Evolutionary conservation across 2,888 invertebrate genomes (phyloP).

Genomic region (Myathropa florea): DNA sequence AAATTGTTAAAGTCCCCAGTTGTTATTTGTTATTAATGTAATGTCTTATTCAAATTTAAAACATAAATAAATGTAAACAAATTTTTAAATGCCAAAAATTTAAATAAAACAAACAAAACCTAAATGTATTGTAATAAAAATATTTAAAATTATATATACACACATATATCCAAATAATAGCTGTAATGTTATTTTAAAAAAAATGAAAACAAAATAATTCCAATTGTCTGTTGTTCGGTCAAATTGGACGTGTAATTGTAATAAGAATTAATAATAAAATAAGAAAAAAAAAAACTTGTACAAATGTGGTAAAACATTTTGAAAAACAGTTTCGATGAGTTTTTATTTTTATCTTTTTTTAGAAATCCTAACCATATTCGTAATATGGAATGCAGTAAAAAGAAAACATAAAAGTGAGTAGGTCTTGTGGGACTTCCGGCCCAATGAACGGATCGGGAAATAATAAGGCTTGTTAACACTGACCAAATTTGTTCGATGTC

Average conservation of each 20-base stretch:
- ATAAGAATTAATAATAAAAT: constrained; percentile 14
- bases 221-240: constrained; percentile 42
- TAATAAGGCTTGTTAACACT: no score
- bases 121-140: constrained; percentile 26
- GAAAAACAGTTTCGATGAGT: not conserved
- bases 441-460: no score
- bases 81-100: constrained; percentile 15
- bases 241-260: constrained; percentile 37
- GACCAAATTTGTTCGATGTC: no score
- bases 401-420: no score
- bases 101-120: constrained; percentile 1
- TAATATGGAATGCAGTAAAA: no score
- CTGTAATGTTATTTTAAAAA: constrained; percentile 52
- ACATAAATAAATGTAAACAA: constrained; percentile 13
- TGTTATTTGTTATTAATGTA: constrained; percentile 44
- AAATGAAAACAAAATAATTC: not conserved
- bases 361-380: not conserved
- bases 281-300: constrained; percentile 28
- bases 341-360: not conserved
- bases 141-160: constrained; percentile 1
- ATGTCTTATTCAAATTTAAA: constrained; percentile 23
- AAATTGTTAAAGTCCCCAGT: constrained; percentile 15
- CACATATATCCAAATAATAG: constrained; percentile 25
- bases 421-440: no score
- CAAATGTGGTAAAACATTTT: not conserved